Conservation (phyloP, 2,888 invertebrate species). For the Drosophila emarginata region DNA sequence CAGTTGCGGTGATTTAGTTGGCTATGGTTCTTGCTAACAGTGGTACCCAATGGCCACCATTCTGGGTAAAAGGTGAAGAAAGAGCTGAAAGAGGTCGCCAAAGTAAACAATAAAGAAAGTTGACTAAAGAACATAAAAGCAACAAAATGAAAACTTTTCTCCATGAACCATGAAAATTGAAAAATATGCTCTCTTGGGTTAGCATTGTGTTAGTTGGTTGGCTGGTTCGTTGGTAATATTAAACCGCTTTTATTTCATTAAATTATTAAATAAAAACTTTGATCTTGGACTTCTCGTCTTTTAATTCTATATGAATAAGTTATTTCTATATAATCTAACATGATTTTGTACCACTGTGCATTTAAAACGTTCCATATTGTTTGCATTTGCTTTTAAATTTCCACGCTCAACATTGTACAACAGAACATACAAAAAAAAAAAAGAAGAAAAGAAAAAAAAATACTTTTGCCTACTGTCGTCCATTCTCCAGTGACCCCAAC, state of each 20-base stretch:
- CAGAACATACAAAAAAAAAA: constrained; percentile 23
- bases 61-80: neutral
- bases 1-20: constrained; percentile 70
- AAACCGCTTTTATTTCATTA: neutral
- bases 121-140: neutral
- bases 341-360: constrained; percentile 52
- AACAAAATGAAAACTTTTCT: neutral
- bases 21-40: constrained; percentile 30
- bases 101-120: constrained; percentile 39
- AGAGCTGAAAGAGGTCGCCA: constrained; percentile 32
- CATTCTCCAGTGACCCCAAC: constrained; percentile 14
- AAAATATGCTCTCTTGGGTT: constrained; percentile 2
- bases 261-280: constrained; percentile 5
- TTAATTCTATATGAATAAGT: neutral
- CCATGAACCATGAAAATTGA: neutral
- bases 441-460: constrained; percentile 25
- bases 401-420: constrained; percentile 40
- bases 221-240: neutral
- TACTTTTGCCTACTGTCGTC: constrained; percentile 57
- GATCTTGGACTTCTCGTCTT: neutral
- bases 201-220: neutral
- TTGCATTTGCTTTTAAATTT: constrained; percentile 64
- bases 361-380: constrained; percentile 61
- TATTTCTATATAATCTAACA: neutral
- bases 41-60: neutral